These are phyloP conservation scores for Phyto melanocephala DNA, from an alignment of 2,888 invertebrate species.

Conservation along the genomic window DNA sequence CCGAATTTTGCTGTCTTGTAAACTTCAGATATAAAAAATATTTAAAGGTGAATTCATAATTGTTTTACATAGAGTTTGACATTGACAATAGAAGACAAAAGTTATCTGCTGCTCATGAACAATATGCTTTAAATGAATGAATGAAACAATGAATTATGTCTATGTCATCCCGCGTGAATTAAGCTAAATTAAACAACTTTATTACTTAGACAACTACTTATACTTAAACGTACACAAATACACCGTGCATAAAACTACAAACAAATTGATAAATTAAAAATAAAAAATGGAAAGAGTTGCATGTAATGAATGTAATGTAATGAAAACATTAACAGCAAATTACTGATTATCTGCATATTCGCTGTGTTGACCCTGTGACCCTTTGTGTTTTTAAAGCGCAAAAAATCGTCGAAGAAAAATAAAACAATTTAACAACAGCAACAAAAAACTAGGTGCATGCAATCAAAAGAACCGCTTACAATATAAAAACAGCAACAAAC, in stretches of 20 bases:
- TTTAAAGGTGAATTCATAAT: too few relatives aligned
- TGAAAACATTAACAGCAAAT: constrained; percentile 60
- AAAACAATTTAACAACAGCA: constrained; percentile 41
- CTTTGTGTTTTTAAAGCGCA: constrained; percentile 26
- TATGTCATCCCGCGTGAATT: too few relatives aligned
- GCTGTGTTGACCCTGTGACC: constrained; percentile 58
- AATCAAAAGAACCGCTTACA: constrained; percentile 59
- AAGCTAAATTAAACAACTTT: constrained; percentile 18
- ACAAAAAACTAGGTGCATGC: constrained; percentile 49
- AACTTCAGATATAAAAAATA: too few relatives aligned
- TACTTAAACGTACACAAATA: neutral
- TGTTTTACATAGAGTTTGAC: too few relatives aligned
- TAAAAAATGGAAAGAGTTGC: constrained; percentile 8
- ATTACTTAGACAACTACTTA: constrained; percentile 16
- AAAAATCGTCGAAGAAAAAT: constrained; percentile 35
- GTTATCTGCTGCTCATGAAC: too few relatives aligned
- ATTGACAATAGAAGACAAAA: too few relatives aligned
- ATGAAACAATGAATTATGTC: too few relatives aligned
- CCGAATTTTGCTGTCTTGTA: too few relatives aligned
- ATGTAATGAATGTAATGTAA: constrained; percentile 53
- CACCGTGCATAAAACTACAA: constrained; percentile 4
- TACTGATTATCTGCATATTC: constrained; percentile 62
- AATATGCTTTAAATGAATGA: too few relatives aligned
- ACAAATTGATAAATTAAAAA: constrained; percentile 26
- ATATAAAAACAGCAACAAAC: too few relatives aligned